Base-by-base conservation (phyloP, 2,888 invertebrate genomes). In the Agrotis puta region DNA sequence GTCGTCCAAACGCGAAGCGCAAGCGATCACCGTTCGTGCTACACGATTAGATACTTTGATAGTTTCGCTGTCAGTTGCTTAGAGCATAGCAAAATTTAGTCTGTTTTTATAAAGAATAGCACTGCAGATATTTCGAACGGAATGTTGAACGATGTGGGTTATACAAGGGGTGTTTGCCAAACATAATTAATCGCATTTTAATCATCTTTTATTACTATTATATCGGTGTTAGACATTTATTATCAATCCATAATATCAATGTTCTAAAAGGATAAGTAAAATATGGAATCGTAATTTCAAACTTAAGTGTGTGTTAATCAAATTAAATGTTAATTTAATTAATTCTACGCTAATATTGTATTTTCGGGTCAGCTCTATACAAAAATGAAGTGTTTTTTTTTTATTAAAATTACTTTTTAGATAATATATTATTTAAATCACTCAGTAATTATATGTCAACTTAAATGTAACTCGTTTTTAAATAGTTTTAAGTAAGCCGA, bases 151-250 rank as follows among this genome's bases (percentile, higher is more conserved):
- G 53, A n/a, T 57, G 22, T 39, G 43, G 70, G 56, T 33, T 20
- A 54, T 45, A 78, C 53, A 20, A 57, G 72, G 63, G 74, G 83
- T 24, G 83, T 33, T 58, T 64, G 64, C 79, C 80, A 83, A 66
- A 50, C 47, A 57, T 50, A 47, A 57, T 73, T 74, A 74, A 54
- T 33, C 59, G 57, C 47, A 59, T 64, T 66, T 67, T 56, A 66
- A 43, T 66, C 64, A 50, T 39, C n/a, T 33, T 53, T 54, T 45
- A 74, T 74, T 45, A 33, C 45, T 48, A 74, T 74, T 48, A 51
- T 64, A 2, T 77, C 22, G 53, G 47, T 74, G 54, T 74, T 79
- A 80, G 47, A 13, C 13, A 43, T 43, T 71, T 51, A 27, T 64
- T n/a, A 64, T 18, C 20, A 58, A 58, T 58, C 58, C 22, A 56